Evolutionary conservation across 92 coral and sea anemone species (phyloP).

Genomic region (Meandrina meandrites): DNA sequence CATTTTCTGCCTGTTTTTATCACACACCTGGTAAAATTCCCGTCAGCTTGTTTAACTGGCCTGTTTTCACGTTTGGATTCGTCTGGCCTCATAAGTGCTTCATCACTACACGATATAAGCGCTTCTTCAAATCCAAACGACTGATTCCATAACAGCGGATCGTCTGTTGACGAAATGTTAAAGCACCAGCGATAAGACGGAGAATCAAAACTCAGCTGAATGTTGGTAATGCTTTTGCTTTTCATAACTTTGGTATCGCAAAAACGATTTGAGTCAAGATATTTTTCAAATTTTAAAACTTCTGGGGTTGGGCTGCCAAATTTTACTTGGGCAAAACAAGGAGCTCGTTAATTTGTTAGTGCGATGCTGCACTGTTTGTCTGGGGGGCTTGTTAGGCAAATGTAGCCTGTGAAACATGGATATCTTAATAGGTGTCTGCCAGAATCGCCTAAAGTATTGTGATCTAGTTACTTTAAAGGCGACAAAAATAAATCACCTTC

Average conservation of each 20-base stretch:
- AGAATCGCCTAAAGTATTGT: too few relatives aligned
- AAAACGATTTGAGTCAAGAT: too few relatives aligned
- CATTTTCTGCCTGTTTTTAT: neutral
- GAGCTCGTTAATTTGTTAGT: too few relatives aligned
- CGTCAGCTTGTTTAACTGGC: neutral
- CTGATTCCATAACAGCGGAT: constrained; percentile 84
- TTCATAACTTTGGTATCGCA: too few relatives aligned
- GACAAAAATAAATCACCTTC: constrained; percentile 26
- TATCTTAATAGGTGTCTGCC: too few relatives aligned
- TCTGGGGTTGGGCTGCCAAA: too few relatives aligned
- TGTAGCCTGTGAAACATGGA: neutral
- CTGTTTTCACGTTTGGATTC: constrained; percentile 13
- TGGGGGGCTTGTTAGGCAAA: too few relatives aligned
- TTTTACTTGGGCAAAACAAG: too few relatives aligned
- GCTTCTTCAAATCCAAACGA: constrained; percentile 90
- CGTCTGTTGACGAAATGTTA: constrained; percentile 51
- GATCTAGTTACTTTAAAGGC: neutral
- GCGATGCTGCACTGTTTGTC: too few relatives aligned
- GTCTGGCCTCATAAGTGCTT: constrained; percentile 54
- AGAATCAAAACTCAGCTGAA: too few relatives aligned
- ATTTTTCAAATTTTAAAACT: too few relatives aligned
- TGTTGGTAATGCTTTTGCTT: neutral
- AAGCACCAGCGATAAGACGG: too few relatives aligned
- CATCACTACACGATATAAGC: constrained; percentile 77
- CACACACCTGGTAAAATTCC: neutral